Evolutionary conservation across 2,113 vertebrate species (phyloP).

Genomic region (Cryptomyrus ogoouensis): DNA sequence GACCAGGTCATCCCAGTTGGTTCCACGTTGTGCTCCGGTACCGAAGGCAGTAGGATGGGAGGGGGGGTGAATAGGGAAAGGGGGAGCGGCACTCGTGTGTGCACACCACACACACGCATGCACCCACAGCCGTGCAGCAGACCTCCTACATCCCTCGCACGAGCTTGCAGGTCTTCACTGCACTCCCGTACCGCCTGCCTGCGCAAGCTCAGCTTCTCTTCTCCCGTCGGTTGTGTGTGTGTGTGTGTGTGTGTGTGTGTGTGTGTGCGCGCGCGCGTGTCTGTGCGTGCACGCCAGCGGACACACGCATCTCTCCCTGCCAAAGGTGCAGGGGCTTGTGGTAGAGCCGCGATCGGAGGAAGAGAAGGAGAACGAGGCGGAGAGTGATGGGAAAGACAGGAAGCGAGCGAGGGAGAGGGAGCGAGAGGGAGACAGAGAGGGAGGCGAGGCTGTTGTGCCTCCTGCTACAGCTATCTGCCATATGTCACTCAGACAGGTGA

Average conservation of each 20-base stretch:
- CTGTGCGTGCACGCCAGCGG: conserved; percentile 13
- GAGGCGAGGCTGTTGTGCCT: conserved; percentile 21
- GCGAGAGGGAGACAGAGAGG: conserved; percentile 11
- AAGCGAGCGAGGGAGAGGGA: conserved; percentile 1
- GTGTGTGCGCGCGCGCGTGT: neutral
- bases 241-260: neutral
- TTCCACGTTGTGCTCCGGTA: conserved; percentile 51
- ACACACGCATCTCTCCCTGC: conserved; percentile 20
- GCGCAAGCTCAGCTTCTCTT: neutral
- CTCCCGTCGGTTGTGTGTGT: conserved; percentile 7
- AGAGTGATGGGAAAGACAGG: conserved; percentile 14
- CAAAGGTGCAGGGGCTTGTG: conserved; percentile 25
- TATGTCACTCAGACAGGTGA: conserved; percentile 36
- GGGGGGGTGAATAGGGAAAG: conserved; percentile 8
- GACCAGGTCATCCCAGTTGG: conserved; percentile 60
- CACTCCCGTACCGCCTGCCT: neutral
- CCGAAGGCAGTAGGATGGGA: conserved; percentile 30
- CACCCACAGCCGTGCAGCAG: conserved; percentile 41
- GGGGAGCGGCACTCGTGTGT: conserved; percentile 49
- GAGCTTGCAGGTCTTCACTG: conserved; percentile 39
- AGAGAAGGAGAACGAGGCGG: conserved; percentile 1
- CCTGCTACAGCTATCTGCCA: conserved; percentile 35
- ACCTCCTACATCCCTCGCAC: conserved; percentile 57
- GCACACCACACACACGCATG: neutral
- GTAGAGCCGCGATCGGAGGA: conserved; percentile 25